Percentiles rank a stretch among this genome's conserved stretches.
phyloP scores from a whole-genome alignment of 2,888 invertebrate species.

The Venustoraphidia nigricollis region DNA sequence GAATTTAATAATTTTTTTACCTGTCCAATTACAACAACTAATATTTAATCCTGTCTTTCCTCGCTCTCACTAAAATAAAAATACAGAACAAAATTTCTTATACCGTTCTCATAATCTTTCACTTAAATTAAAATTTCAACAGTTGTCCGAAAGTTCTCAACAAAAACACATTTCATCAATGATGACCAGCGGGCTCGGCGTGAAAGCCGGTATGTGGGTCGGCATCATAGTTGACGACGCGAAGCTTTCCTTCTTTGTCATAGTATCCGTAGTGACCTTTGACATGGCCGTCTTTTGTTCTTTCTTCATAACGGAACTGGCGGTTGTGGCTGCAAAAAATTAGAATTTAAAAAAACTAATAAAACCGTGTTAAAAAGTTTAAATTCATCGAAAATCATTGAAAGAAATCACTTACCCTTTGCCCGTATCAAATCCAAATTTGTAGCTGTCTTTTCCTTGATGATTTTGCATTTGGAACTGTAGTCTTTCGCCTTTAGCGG shows the following conservation, averaged over 20 bases:
- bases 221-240: slow-evolving; percentile 59
- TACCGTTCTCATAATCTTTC: too few species aligned
- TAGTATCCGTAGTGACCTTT: slow-evolving; percentile 70
- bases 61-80: too few species aligned
- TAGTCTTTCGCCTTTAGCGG: slow-evolving; percentile 32
- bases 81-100: too few species aligned
- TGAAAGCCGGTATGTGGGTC: slow-evolving; percentile 56
- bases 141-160: too few species aligned
- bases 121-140: too few species aligned
- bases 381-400: too few species aligned
- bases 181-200: slow-evolving; percentile 19
- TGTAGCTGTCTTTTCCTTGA: slow-evolving; percentile 66
- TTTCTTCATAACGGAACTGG: slow-evolving; percentile 67
- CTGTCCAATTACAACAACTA: too few species aligned
- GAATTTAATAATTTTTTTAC: too few species aligned
- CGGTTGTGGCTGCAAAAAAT: slow-evolving; percentile 52
- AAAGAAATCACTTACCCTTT: slow-evolving; percentile 44
- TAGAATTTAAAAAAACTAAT: too few species aligned
- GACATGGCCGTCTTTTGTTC: slow-evolving; percentile 57
- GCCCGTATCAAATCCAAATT: slow-evolving; percentile 74
- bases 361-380: too few species aligned
- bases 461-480: slow-evolving; percentile 72
- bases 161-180: too few species aligned
- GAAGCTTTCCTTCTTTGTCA: slow-evolving; percentile 59
- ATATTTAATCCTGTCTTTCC: too few species aligned